Evolutionary conservation across 2,797 vertebrate species (phyloP), one percentile per base, ranked within the genome.

Genomic region (Melanogrammus aeglefinus): DNA sequence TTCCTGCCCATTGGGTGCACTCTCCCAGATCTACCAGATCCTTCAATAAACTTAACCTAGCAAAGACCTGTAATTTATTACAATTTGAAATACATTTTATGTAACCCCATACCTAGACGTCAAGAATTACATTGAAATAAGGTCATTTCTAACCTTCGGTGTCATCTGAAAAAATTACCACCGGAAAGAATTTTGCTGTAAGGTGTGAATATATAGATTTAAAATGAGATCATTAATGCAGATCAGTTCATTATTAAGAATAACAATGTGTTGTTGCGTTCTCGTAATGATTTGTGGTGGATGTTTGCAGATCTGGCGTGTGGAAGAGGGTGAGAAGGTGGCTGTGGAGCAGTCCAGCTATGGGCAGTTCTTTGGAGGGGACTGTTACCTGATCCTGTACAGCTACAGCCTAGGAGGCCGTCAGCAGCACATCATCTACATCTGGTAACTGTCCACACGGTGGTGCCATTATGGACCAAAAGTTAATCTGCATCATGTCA

Each of bases 311-410:
- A 90, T 95, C 31, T 95, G 94, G 94, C 94, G 94, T 31, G 86
- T 95, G 74, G 95, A 95, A 77, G 84, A 75, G 2, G 69, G 80
- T 0, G 83, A 89, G 0, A 92, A 87, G 81, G 88, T 85, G 0
- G 36, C 78, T 0, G 90, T 95, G 80, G 91, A 95, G 5, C 24
- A 76, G 1, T 88, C 88, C 70, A 85, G 7, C 13, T 82, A 93
- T 4, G 94, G 94, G 12, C 92, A 95, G 57, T 95, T 95, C 86
- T 94, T 77, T 77, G 95, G 95, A 80, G 95, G 94, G 27, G 94
- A 95, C 91, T 94, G 94, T 77, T 95, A 95, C 88, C 86, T 95
- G 88, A 84, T 95, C 80, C 88, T 89, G 75, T 95, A 95, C 90
- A 75, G 86, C 76, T 95, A 95, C 86, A 86, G 79, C 0, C 1